Evolutionary conservation across 2,888 invertebrate genomes (phyloP), one percentile per base, ranked within the genome.

Genomic region (Eupithecia inturbata): DNA sequence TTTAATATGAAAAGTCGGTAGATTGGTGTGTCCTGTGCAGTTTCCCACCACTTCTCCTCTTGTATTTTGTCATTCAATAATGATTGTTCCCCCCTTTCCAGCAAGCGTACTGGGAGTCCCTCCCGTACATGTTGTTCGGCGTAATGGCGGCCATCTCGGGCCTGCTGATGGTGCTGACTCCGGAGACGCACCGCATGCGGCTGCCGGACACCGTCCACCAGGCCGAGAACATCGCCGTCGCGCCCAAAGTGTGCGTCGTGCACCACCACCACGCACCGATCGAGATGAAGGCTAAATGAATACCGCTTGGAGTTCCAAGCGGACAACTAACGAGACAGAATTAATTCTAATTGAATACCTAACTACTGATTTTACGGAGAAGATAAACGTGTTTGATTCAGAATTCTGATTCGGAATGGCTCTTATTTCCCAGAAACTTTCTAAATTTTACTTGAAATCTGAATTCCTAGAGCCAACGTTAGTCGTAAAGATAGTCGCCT

Each of bases 41-140:
- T n/a, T 9, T 9, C n/a, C n/a, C n/a, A n/a, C 3, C 49, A n/a
- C n/a, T n/a, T n/a, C 45, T 45, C n/a, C n/a, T n/a, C 49, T 49
- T 9, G n/a, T n/a, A 7, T 7, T 0, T 49, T 9, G n/a, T 49
- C 9, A n/a, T 49, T n/a, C 0, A 53, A 53, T 53, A 53, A 22
- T 53, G 22, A 0, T 53, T 53, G 0, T 14, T 31, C 26, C 3
- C 6, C 19, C 45, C 10, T 3, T 62, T 53, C 5, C 60, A 95
- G 95, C 91, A 90, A 82, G 81, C 79, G 67, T 86, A 90, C 74
- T 91, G 90, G 88, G 88, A 87, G 71, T 83, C 91, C 4, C 84
- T 94, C 36, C 96, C 96, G 3, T 93, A 95, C 76, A 90, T 95
- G 60, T 82, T 96, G 26, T 96, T 96, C 81, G 95, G 95, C 0